phyloP scores from a whole-genome alignment of 2,888 invertebrate genomes.

The Plutella xylostella region DNA sequence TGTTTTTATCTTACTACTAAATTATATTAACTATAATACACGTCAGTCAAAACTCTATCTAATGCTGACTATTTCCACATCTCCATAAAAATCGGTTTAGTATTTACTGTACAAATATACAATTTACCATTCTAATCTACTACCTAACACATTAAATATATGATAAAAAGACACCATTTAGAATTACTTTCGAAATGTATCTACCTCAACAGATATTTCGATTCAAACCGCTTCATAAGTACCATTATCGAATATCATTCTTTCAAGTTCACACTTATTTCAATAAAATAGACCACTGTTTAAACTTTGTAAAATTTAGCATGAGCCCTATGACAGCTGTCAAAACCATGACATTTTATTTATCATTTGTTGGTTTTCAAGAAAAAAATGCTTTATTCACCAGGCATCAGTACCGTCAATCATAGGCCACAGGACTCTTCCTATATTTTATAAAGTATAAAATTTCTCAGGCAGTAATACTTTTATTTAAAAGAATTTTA shows the following conservation, averaged over 20 bases:
- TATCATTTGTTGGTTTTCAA: too few relatives aligned
- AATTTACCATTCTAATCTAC: constrained; percentile 14
- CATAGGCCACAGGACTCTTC: too few relatives aligned
- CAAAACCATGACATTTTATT: too few relatives aligned
- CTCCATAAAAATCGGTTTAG: neutral
- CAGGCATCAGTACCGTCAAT: too few relatives aligned
- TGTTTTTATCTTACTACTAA: constrained; percentile 26
- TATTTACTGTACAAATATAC: constrained; percentile 33
- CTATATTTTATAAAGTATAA: too few relatives aligned
- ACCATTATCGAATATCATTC: neutral
- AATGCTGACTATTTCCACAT: constrained; percentile 23
- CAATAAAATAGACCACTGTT: neutral
- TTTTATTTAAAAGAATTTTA: too few relatives aligned
- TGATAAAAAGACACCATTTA: too few relatives aligned
- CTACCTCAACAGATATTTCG: neutral
- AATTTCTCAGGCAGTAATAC: too few relatives aligned
- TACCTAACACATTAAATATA: constrained; percentile 15
- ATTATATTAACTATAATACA: constrained; percentile 16
- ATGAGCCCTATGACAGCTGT: too few relatives aligned
- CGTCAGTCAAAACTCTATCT: constrained; percentile 26
- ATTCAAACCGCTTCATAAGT: neutral
- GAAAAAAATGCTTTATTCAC: too few relatives aligned
- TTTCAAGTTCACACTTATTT: neutral
- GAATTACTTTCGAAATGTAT: neutral
- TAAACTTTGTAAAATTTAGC: too few relatives aligned